Conservation (phyloP, 1,140 invertebrate species). For the Zaprionus ornatus region DNA sequence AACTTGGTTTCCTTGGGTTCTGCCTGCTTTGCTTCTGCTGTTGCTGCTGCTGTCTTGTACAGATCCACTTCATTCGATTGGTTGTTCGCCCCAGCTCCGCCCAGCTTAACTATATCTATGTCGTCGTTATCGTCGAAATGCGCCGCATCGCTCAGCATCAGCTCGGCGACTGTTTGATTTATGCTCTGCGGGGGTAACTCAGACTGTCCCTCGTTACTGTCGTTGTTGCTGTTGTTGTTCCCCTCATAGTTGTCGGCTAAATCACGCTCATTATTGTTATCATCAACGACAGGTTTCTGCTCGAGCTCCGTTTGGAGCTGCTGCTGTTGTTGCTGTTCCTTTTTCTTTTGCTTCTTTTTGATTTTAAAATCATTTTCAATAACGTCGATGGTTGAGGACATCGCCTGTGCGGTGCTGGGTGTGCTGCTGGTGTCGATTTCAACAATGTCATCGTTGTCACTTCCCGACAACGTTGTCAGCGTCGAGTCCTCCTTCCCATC, state of each 20-base stretch:
- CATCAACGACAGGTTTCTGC: slow-evolving; percentile 63
- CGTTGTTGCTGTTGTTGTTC: slow-evolving; percentile 27
- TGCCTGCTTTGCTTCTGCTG: slow-evolving; percentile 10
- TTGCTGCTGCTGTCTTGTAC: slow-evolving; percentile 58
- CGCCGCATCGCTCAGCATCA: slow-evolving; percentile 72
- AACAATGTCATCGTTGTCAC: slow-evolving; percentile 78
- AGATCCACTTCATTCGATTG: slow-evolving; percentile 55
- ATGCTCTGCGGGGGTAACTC: slow-evolving; percentile 46
- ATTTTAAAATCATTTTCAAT: slow-evolving; percentile 81
- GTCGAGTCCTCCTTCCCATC: slow-evolving; percentile 18
- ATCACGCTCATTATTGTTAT: slow-evolving; percentile 83
- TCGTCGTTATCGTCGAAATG: slow-evolving; percentile 58
- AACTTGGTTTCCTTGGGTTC: background rate
- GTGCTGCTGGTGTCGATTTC: slow-evolving; percentile 70
- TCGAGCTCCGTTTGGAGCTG: slow-evolving; percentile 11
- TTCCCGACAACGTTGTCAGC: slow-evolving; percentile 36
- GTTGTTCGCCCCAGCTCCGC: slow-evolving; percentile 23
- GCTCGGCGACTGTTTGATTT: slow-evolving; percentile 54
- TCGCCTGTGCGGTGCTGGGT: slow-evolving; percentile 8
- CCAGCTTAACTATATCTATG: slow-evolving; percentile 79
- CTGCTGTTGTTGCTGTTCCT: background rate
- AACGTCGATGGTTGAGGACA: slow-evolving; percentile 39
- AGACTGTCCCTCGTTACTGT: background rate
- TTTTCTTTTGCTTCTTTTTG: slow-evolving; percentile 41
- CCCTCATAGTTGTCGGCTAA: slow-evolving; percentile 77